Evolutionary conservation across 2,888 invertebrate genomes (phyloP).

Genomic region (Synanthedon myopaeformis): DNA sequence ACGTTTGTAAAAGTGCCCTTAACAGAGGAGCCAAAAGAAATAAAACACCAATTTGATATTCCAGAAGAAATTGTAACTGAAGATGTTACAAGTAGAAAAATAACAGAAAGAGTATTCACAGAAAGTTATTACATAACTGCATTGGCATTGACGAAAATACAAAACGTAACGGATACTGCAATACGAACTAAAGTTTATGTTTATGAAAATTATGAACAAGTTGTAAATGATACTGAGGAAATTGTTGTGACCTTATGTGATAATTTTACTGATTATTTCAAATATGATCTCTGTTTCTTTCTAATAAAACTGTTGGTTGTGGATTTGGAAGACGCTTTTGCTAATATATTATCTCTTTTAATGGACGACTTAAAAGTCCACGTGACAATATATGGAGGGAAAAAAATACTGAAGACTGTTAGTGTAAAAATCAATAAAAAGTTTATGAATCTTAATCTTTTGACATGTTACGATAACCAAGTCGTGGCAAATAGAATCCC

Average conservation of each 20-base stretch:
- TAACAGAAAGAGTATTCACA: constrained; percentile 11
- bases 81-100: too few relatives aligned
- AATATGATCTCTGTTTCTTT: constrained; percentile 22
- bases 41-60: too few relatives aligned
- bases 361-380: constrained; percentile 32
- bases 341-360: constrained; percentile 23
- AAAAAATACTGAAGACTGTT: constrained; percentile 30
- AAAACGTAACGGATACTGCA: constrained; percentile 36
- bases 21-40: constrained; percentile 22
- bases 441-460: constrained; percentile 25
- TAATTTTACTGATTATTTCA: constrained; percentile 31
- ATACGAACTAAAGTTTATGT: constrained; percentile 24
- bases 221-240: constrained; percentile 25
- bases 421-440: constrained; percentile 28
- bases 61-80: too few relatives aligned
- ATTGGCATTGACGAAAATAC: constrained; percentile 40
- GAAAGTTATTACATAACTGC: constrained; percentile 40
- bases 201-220: constrained; percentile 34
- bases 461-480: constrained; percentile 27
- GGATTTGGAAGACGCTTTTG: constrained; percentile 22
- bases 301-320: constrained; percentile 25
- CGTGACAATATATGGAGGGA: constrained; percentile 24
- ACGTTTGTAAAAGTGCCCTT: constrained; percentile 19
- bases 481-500: constrained; percentile 12
- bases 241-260: constrained; percentile 25